Evolutionary conservation across 2,888 invertebrate genomes (phyloP).

Genomic region (Craniophora ligustri): DNA sequence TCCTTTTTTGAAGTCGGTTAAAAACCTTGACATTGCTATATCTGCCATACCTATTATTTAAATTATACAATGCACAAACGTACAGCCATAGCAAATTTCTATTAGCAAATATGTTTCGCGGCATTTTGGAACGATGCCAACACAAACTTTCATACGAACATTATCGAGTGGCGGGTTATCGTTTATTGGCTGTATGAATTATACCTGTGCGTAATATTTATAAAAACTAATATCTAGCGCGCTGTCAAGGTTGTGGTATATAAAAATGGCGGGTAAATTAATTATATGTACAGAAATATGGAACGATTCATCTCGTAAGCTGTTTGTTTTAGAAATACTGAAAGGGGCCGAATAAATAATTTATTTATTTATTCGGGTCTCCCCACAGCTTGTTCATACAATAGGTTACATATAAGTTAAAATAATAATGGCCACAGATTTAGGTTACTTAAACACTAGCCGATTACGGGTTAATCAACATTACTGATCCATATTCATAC

Average conservation of each 20-base stretch:
- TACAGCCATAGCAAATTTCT: conserved; percentile 27
- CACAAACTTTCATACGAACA: conserved; percentile 39
- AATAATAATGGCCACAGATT: too few relatives aligned
- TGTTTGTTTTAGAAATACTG: background rate
- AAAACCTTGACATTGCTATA: background rate
- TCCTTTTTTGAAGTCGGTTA: too few relatives aligned
- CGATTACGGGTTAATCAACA: too few relatives aligned
- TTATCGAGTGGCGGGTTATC: conserved; percentile 55
- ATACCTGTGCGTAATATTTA: conserved; percentile 49
- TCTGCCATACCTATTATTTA: background rate
- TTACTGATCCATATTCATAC: too few relatives aligned
- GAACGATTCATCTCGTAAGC: conserved; percentile 11
- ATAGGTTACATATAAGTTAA: too few relatives aligned
- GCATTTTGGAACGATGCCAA: conserved; percentile 42
- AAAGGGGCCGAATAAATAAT: too few relatives aligned
- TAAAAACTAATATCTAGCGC: conserved; percentile 37
- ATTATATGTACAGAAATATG: conserved; percentile 8
- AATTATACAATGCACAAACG: conserved; percentile 13
- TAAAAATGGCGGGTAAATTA: conserved; percentile 38
- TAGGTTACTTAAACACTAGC: too few relatives aligned
- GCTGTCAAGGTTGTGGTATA: conserved; percentile 44
- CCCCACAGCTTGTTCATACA: too few relatives aligned
- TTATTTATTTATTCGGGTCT: too few relatives aligned
- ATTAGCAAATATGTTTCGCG: conserved; percentile 27
- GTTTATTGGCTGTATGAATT: conserved; percentile 50